Percentiles rank a stretch among this genome's conserved stretches.
phyloP scores from a whole-genome alignment of 1,140 invertebrate genomes.

The Dendroctonus valens region DNA sequence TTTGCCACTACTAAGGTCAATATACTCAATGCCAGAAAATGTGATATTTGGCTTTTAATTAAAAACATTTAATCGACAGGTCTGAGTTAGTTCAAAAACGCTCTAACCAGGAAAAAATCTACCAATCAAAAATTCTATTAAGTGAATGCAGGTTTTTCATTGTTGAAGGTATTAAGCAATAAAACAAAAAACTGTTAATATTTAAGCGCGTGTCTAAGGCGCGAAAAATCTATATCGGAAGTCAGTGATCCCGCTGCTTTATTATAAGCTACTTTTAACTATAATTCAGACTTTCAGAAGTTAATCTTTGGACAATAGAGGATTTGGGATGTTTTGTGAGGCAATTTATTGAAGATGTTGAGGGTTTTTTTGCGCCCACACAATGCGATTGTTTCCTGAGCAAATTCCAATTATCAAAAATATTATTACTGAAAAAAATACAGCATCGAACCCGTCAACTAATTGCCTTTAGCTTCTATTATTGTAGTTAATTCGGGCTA shows the following conservation, averaged over 20 bases:
- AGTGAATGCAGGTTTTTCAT: slow-evolving; percentile 3
- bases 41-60: slow-evolving; percentile 3
- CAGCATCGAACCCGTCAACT: no score
- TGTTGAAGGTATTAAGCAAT: slow-evolving; percentile 2
- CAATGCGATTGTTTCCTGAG: no score
- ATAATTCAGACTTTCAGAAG: slow-evolving; percentile 4
- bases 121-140: slow-evolving; percentile 12
- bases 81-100: background rate
- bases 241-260: slow-evolving; percentile 3
- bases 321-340: background rate
- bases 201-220: background rate
- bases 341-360: no score
- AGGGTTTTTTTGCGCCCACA: no score
- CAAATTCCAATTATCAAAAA: no score
- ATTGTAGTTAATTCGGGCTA: no score
- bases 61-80: background rate
- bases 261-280: slow-evolving; percentile 7
- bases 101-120: slow-evolving; percentile 4
- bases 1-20: slow-evolving; percentile 9
- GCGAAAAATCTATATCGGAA: slow-evolving; percentile 3
- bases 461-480: no score
- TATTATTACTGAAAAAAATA: no score
- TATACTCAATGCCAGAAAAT: slow-evolving; percentile 11
- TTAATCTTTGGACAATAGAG: background rate
- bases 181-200: slow-evolving; percentile 4